Percentiles rank a stretch among this genome's conserved stretches.
Evolutionary conservation across 2,113 vertebrate genomes (phyloP).

Genomic region (Cyphomyrus discorhynchus): DNA sequence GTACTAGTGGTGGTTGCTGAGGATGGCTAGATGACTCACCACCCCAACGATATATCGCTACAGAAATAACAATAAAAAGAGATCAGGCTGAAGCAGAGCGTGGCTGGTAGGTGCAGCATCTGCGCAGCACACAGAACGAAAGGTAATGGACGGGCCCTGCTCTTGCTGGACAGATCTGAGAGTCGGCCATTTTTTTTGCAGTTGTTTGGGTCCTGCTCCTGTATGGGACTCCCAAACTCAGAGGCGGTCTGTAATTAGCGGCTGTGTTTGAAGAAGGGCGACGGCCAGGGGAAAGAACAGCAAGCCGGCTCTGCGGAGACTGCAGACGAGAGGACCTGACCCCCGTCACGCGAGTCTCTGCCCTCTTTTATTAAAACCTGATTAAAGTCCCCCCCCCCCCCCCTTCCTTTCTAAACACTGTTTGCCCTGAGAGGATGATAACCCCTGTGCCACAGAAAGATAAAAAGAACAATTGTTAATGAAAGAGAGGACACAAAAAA

Average conservation of each 20-base stretch:
- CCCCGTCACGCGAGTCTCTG: constrained; percentile 47
- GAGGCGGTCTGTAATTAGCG: constrained; percentile 2
- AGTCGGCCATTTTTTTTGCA: not conserved
- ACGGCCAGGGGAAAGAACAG: not conserved
- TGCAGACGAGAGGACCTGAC: not conserved
- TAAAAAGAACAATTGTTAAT: constrained; percentile 63
- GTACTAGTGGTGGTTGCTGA: not conserved
- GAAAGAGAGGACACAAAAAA: constrained; percentile 57
- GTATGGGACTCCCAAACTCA: not conserved
- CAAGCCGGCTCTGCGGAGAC: not conserved
- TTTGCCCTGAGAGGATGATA: constrained; percentile 65
- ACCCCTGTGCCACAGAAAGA: constrained; percentile 63
- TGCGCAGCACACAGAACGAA: not conserved
- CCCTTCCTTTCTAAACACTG: constrained; percentile 30
- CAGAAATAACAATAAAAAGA: not conserved
- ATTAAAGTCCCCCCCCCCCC: constrained; percentile 54
- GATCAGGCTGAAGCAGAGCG: not conserved
- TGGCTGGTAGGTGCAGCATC: not conserved
- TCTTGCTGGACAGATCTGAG: not conserved
- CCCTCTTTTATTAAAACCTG: constrained; percentile 65
- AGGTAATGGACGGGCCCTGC: not conserved
- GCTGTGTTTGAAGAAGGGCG: not conserved
- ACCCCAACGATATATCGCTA: not conserved
- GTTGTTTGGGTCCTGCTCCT: not conserved
- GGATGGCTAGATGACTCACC: not conserved